These are phyloP conservation scores for Callionymus lyra DNA, from an alignment of 2,113 vertebrate species.

Conservation along the genomic window DNA sequence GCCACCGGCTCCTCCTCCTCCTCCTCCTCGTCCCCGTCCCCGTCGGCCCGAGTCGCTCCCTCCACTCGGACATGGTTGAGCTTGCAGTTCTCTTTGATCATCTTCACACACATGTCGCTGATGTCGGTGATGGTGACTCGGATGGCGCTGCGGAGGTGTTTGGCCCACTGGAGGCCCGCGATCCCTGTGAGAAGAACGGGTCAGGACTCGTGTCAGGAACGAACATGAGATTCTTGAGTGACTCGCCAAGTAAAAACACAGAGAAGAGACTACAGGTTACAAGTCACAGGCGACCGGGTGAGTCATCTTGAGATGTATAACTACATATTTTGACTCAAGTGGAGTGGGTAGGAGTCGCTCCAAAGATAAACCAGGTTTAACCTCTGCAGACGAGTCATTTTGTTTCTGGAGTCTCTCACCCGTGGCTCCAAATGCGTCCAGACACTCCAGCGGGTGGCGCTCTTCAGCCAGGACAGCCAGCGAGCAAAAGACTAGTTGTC, in stretches of 20 bases:
- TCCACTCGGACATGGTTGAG: slow-evolving; percentile 85
- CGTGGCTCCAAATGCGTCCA: slow-evolving; percentile 96
- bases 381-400: no score
- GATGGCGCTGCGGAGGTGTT: slow-evolving; percentile 80
- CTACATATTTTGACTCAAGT: no score
- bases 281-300: no score
- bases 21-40: slow-evolving; percentile 43
- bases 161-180: slow-evolving; percentile 97
- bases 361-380: no score
- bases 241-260: no score
- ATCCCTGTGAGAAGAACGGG: slow-evolving; percentile 68
- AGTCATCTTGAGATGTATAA: no score
- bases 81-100: slow-evolving; percentile 90
- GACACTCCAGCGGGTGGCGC: slow-evolving; percentile 83
- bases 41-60: slow-evolving; percentile 39
- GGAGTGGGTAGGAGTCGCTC: no score
- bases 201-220: no score
- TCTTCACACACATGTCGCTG: slow-evolving; percentile 80
- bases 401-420: no score
- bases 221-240: no score
- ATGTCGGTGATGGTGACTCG: slow-evolving; percentile 92
- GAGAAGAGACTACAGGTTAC: no score
- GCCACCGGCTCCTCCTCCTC: slow-evolving; percentile 54
- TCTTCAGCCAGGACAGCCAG: slow-evolving; percentile 82
- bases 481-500: slow-evolving; percentile 88